These are phyloP conservation scores for Himalopsyche kuldschensis DNA, from an alignment of 2,888 invertebrate genomes.

Conservation along the genomic window DNA sequence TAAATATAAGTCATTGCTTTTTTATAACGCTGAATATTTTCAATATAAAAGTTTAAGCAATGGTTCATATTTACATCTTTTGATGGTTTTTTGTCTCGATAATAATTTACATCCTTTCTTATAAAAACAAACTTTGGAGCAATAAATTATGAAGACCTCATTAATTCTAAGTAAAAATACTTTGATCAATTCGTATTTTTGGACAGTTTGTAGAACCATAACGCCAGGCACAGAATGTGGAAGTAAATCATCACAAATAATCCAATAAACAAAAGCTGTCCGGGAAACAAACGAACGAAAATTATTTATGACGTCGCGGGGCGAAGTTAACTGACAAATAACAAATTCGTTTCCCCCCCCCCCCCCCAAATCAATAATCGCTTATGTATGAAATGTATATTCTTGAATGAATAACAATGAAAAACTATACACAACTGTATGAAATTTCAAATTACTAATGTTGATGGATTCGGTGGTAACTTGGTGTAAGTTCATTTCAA, in stretches of 20 bases:
- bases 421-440: too few species aligned
- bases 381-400: neutral
- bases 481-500: too few species aligned
- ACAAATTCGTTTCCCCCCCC: neutral
- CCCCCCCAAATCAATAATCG: neutral
- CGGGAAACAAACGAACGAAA: neutral
- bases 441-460: too few species aligned
- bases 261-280: neutral
- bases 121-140: neutral
- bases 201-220: neutral
- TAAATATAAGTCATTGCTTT: too few species aligned
- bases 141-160: neutral
- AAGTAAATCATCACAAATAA: neutral
- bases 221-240: neutral
- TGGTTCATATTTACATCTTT: too few species aligned
- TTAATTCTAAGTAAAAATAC: neutral
- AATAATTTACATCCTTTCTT: neutral
- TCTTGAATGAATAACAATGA: neutral
- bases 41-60: too few species aligned
- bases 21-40: too few species aligned
- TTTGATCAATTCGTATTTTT: neutral
- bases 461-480: too few species aligned
- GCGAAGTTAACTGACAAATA: neutral
- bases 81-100: too few species aligned
- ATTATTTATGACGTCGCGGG: neutral